These are phyloP conservation scores for Orchestes rusci DNA, from an alignment of 2,888 invertebrate genomes.

Conservation along the genomic window DNA sequence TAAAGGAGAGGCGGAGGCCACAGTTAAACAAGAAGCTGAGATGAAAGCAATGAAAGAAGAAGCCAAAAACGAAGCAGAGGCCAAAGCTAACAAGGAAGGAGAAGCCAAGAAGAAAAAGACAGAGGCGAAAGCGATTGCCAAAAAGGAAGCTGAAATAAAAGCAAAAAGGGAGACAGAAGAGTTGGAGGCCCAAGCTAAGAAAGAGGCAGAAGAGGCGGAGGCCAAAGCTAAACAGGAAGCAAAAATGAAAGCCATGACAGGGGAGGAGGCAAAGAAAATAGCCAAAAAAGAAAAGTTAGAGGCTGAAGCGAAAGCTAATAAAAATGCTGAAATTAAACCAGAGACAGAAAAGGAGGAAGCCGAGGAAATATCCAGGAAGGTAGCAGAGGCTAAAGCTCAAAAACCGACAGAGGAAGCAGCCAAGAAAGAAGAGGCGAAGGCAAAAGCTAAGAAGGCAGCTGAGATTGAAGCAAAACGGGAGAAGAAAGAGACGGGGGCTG, in stretches of 20 bases:
- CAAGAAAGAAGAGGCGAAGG: constrained; percentile 24
- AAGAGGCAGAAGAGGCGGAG: constrained; percentile 21
- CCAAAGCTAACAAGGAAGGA: constrained; percentile 20
- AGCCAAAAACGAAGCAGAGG: constrained; percentile 13
- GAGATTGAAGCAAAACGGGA: constrained; percentile 15
- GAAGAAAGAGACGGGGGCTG: constrained; percentile 15
- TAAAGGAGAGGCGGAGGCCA: constrained; percentile 11
- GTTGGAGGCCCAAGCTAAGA: constrained; percentile 20
- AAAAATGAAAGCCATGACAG: constrained; percentile 23
- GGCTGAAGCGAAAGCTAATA: constrained; percentile 18
- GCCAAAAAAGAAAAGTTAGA: constrained; percentile 17
- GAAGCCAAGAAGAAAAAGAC: constrained; percentile 20
- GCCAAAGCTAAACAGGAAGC: constrained; percentile 24
- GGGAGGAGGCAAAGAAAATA: constrained; percentile 23
- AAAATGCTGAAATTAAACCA: constrained; percentile 15
- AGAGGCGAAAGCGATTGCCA: constrained; percentile 22
- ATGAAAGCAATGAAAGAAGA: constrained; percentile 11
- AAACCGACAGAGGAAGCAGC: constrained; percentile 23
- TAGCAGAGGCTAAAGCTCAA: constrained; percentile 16
- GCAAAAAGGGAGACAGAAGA: constrained; percentile 21
- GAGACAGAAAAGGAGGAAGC: constrained; percentile 17
- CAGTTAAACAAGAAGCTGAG: constrained; percentile 22
- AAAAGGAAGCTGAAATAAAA: constrained; percentile 16
- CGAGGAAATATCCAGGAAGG: constrained; percentile 27
- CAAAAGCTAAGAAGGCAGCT: constrained; percentile 25